Evolutionary conservation across 2,113 vertebrate species (phyloP).

Genomic region (Ancistrus triradiatus): DNA sequence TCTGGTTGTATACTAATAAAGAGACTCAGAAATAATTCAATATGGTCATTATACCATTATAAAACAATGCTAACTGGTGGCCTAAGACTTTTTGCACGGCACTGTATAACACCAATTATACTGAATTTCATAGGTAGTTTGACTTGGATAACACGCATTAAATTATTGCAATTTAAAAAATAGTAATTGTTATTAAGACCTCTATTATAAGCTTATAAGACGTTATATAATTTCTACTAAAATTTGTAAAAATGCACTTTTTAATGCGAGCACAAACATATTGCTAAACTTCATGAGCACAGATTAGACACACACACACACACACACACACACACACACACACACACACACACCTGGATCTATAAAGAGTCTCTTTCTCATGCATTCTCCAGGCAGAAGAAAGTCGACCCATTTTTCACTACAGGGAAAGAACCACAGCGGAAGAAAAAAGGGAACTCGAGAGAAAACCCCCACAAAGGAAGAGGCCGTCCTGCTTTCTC

Average conservation of each 20-base stretch:
- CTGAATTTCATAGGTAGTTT: too few species aligned
- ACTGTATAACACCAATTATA: too few species aligned
- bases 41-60: too few species aligned
- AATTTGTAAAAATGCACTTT: neutral
- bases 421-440: conserved; percentile 15
- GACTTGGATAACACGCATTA: too few species aligned
- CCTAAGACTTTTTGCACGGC: too few species aligned
- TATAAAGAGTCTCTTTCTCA: conserved; percentile 5
- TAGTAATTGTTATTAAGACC: too few species aligned
- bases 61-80: too few species aligned
- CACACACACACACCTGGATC: conserved; percentile 3
- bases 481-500: conserved; percentile 19
- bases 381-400: neutral
- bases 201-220: conserved; percentile 32
- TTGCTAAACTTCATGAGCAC: neutral
- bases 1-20: too few species aligned
- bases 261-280: too few species aligned
- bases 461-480: conserved; percentile 9
- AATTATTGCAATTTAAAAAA: too few species aligned
- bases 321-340: conserved; percentile 4
- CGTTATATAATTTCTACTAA: neutral
- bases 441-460: neutral
- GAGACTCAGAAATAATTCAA: too few species aligned
- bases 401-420: conserved; percentile 15
- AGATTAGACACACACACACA: neutral